Base-by-base conservation (phyloP, 2,888 invertebrate species). In the Drosophila kuntzei region DNA sequence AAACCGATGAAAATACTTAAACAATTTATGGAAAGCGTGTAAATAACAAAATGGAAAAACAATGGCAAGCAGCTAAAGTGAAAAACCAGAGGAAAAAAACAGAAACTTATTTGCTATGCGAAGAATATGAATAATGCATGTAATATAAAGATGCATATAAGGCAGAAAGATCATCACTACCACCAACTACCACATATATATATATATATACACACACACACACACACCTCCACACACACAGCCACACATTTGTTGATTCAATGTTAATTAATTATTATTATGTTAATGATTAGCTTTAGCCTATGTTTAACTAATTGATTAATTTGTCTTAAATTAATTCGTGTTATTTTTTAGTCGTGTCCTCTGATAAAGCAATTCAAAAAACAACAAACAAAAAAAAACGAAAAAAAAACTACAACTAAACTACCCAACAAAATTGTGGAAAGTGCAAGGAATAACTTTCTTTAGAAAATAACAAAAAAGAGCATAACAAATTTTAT, bases 221-320 rank as follows among this genome's bases (percentile, higher is more conserved):
- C 68, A 76, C 62, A 53, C 27, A 51, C 57, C 36, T 22, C 50
- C 16, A 76, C 69, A 58, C 59, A 63, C 60, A 60, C 59, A 59
- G 66, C 59, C 71, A 78, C 68, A 85, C 68, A 79, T 87, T 88
- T 90, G 88, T 90, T 90, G 88, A 87, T 79, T 90, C 86, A 82
- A 87, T 87, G 88, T 90, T 90, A 87, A 82, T 85, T 84, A 87
- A 90, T 89, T 81, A 87, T 84, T 81, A 80, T 79, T 89, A 85
- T 80, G 71, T 78, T 84, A 62, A 79, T 54, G 63, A 61, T 37
- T 83, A 85, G 73, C 36, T 53, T 76, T 73, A 80, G 54, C 47
- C 47, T 80, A 75, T 46, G 46, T 71, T 72, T 67, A 67, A 76
- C 46, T 79, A 80, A 79, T 85, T 87, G 59, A 77, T 57, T 83